A percentile compares a stretch with the other conserved stretches of the same genome.
These are phyloP conservation scores for Eilema caniola DNA, from an alignment of 2,888 invertebrate genomes.

Conservation along the genomic window DNA sequence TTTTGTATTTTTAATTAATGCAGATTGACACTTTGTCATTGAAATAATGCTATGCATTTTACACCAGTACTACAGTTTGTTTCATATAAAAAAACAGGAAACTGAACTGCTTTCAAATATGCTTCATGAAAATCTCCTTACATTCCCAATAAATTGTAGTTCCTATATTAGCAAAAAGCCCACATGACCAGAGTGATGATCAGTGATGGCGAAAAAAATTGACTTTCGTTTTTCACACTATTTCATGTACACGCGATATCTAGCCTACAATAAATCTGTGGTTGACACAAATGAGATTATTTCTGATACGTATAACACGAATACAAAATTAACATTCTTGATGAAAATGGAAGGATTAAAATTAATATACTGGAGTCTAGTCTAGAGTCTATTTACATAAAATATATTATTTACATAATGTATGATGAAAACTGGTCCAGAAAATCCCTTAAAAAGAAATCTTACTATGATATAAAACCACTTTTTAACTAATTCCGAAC, in stretches of 20 bases:
- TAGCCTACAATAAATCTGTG: not conserved
- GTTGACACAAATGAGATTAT: not conserved
- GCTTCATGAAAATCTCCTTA: too few species aligned
- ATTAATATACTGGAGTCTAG: not conserved
- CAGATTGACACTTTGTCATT: too few species aligned
- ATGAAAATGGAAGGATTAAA: conserved; percentile 13
- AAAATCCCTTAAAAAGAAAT: too few species aligned
- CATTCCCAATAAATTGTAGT: not conserved
- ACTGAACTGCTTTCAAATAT: too few species aligned
- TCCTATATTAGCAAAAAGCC: not conserved
- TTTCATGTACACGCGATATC: not conserved
- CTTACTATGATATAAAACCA: too few species aligned
- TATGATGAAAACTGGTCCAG: too few species aligned
- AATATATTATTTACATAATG: not conserved
- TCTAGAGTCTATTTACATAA: too few species aligned
- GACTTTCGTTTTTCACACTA: not conserved
- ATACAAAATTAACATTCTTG: conserved; percentile 15
- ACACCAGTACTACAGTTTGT: too few species aligned
- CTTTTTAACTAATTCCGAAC: too few species aligned
- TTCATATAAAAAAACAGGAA: too few species aligned
- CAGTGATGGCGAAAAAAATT: not conserved
- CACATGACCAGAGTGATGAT: not conserved
- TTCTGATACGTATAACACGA: conserved; percentile 9
- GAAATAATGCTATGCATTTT: too few species aligned
- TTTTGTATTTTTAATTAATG: too few species aligned